Evolutionary conservation across 1,140 invertebrate species (phyloP).

Genomic region (Drosophila tristis): DNA sequence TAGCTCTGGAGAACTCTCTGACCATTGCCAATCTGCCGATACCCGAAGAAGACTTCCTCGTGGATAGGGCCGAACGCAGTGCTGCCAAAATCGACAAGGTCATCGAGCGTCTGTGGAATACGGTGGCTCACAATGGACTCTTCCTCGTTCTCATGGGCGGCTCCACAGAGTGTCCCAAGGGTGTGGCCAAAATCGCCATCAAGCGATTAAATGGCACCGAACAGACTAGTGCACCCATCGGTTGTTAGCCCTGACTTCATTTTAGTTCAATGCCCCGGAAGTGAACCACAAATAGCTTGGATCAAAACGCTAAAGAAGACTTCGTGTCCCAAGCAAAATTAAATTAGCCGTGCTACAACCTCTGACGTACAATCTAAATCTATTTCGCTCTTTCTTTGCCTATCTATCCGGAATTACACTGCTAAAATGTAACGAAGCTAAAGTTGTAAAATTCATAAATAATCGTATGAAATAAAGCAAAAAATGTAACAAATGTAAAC

Average conservation of each 20-base stretch:
- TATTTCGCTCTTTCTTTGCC: not conserved
- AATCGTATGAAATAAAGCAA: not conserved
- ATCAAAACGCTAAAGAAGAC: not conserved
- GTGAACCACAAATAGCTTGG: not conserved
- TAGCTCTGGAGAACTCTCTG: constrained; percentile 85
- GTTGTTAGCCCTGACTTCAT: constrained; percentile 11
- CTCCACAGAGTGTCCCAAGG: constrained; percentile 73
- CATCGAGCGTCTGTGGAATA: constrained; percentile 87
- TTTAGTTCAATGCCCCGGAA: not conserved
- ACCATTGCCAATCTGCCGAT: constrained; percentile 87
- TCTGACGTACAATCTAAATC: constrained; percentile 3
- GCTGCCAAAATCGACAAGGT: constrained; percentile 86
- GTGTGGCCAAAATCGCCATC: constrained; percentile 80
- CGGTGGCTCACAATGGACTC: constrained; percentile 85
- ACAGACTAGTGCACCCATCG: constrained; percentile 29
- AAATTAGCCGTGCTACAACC: constrained; percentile 38
- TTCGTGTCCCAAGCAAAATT: constrained; percentile 11
- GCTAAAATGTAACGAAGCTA: constrained; percentile 15
- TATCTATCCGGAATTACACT: constrained; percentile 18
- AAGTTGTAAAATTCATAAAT: constrained; percentile 35
- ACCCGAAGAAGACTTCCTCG: constrained; percentile 75
- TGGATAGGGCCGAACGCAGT: constrained; percentile 84
- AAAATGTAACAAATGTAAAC: not conserved
- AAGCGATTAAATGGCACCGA: constrained; percentile 62
- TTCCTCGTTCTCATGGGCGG: constrained; percentile 87